phyloP scores from a whole-genome alignment of 2,113 vertebrate genomes.

The Phocoena sinus region DNA sequence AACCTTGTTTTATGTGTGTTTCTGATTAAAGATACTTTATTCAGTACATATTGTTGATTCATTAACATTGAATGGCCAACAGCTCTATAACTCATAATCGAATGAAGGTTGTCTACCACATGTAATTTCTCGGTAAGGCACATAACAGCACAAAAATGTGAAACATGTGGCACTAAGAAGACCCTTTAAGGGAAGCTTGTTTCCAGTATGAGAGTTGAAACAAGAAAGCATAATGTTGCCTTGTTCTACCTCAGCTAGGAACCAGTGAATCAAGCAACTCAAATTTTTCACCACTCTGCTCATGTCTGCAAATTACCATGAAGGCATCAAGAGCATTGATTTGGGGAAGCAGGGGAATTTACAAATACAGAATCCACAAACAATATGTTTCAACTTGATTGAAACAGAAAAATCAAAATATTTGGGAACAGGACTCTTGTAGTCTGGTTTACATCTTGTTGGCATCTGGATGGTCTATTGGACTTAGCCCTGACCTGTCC shows the following conservation, averaged over 20 bases:
- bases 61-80: neutral
- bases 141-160: neutral
- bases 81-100: neutral
- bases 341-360: neutral
- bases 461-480: neutral
- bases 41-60: neutral
- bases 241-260: neutral
- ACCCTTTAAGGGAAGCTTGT: neutral
- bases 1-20: neutral
- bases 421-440: neutral
- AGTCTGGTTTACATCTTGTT: neutral
- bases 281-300: neutral
- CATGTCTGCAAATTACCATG: neutral
- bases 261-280: neutral
- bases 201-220: neutral
- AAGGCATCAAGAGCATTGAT: neutral
- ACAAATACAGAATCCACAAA: neutral
- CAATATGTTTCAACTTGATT: neutral
- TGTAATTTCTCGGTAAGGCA: neutral
- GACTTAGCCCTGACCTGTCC: neutral
- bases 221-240: neutral
- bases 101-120: neutral
- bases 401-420: neutral
- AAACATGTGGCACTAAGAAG: neutral
- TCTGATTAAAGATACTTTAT: neutral